Evolutionary conservation across 2,888 invertebrate genomes (phyloP), one percentile per base, ranked within the genome.

Genomic region (Girardia tigrina): DNA sequence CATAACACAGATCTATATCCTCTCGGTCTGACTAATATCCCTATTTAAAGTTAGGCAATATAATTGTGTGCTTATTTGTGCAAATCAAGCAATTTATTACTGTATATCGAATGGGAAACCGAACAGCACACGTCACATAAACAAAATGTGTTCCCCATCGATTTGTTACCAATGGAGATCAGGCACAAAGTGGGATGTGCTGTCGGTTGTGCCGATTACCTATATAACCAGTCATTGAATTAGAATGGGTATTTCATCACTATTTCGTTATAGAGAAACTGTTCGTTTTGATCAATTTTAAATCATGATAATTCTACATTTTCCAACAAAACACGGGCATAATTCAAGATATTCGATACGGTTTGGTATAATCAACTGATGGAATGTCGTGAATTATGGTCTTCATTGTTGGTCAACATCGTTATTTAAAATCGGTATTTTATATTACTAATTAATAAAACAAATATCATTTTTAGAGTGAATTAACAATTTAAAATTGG

Each of bases 1-100:
- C 56, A 56, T 56, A 56, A 56, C 56, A 56, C 56, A 56, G 56
- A 56, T 56, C 56, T n/a, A 56, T 56, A 56, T 56, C 56, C 56
- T 20, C 23, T 23, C n/a, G n/a, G 56, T 56, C 56, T 56, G 56
- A 56, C 56, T 56, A 56, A 56, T 56, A 56, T 56, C n/a, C 56
- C 56, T 20, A 56, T n/a, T n/a, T n/a, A n/a, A n/a, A n/a, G 56
- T 20, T 20, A 56, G 6, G 2, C 56, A 56, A 4, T 56, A 23
- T 56, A 23, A 20, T 56, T 56, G n/a, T n/a, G n/a, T 36, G 56
- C 56, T 20, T n/a, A n/a, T n/a, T n/a, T n/a, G n/a, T 56, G 56
- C 56, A 6, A 20, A n/a, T n/a, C 23, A 6, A n/a, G 8, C 23
- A n/a, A 56, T 56, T 4, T 56, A 16, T 56, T 56, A 12, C 2